Conservation (phyloP, 2,113 vertebrate species). For the Gasterosteus nipponicus region DNA sequence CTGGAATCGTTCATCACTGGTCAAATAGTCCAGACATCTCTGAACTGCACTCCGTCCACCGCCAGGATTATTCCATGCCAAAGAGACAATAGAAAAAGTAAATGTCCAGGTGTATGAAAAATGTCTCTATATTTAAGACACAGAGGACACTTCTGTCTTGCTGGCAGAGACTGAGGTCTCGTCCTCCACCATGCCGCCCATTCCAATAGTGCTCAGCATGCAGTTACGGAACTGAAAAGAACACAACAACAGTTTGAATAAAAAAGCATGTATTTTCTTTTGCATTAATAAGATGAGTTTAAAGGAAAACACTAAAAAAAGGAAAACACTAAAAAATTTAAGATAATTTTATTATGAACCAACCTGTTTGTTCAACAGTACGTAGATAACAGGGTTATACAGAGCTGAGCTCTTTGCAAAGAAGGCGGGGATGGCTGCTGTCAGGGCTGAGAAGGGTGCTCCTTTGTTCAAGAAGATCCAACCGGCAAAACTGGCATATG, state of each 20-base stretch:
- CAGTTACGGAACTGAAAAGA: conserved; percentile 85
- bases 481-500: conserved; percentile 53
- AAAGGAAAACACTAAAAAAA: too few species aligned
- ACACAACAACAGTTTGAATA: too few species aligned
- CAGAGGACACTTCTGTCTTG: conserved; percentile 87
- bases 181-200: conserved; percentile 85
- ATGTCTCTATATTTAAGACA: conserved; percentile 59
- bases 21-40: conserved; percentile 11
- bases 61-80: conserved; percentile 28
- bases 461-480: conserved; percentile 85
- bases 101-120: conserved; percentile 36
- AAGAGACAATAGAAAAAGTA: conserved; percentile 25
- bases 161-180: conserved; percentile 82
- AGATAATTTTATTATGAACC: not conserved
- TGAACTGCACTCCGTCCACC: conserved; percentile 24
- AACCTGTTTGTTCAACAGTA: conserved; percentile 86
- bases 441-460: conserved; percentile 74
- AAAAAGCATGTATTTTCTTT: too few species aligned
- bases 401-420: conserved; percentile 87
- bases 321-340: too few species aligned
- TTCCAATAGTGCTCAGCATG: conserved; percentile 85
- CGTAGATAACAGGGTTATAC: conserved; percentile 80
- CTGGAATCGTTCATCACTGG: conserved; percentile 17
- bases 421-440: conserved; percentile 83
- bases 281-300: too few species aligned